Evolutionary conservation across 2,113 vertebrate species (phyloP), one percentile per base, ranked within the genome.

Genomic region (Larimichthys crocea): DNA sequence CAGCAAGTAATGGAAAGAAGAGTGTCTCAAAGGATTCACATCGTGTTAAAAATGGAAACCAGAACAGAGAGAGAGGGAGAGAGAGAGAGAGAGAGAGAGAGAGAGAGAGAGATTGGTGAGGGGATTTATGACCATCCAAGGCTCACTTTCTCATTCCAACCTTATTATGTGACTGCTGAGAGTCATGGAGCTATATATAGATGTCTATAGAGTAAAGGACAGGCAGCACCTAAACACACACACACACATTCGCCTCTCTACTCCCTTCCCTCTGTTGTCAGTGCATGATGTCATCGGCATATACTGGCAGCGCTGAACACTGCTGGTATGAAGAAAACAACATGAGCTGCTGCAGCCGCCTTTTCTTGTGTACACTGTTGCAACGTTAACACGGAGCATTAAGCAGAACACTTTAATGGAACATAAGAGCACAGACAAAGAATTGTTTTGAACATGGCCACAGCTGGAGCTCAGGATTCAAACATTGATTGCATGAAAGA

Each of bases 121-220:
- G 24, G 86, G 79, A 90, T 91, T 88, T 89, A 90, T 88, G 88
- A 82, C 75, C 80, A 63, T 83, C 89, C 44, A 66, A 56, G 61
- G 90, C 86, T 81, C 88, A 93, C 89, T 94, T 82, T 94, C 90
- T 94, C 91, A 88, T 86, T 86, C 74, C 88, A 93, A 86, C 86
- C 92, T 92, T 91, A 91, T 94, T 93, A 91, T 90, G 87, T 90
- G 88, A 86, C 91, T 86, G 79, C 76, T 76, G 79, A 82, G 89
- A 89, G 87, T 82, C 74, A 65, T 67, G 46, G n/a, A 61, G 86
- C 90, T 94, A 94, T 89, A 90, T 90, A 93, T 94, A 92, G 90
- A 91, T 50, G 75, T 91, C 72, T 85, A 83, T 90, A 90, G 82
- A 87, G 80, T 87, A 88, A 67, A 80, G 84, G 77, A 85, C 86